Conservation (phyloP, 2,888 invertebrate genomes). For the Seladonia tumulorum region DNA sequence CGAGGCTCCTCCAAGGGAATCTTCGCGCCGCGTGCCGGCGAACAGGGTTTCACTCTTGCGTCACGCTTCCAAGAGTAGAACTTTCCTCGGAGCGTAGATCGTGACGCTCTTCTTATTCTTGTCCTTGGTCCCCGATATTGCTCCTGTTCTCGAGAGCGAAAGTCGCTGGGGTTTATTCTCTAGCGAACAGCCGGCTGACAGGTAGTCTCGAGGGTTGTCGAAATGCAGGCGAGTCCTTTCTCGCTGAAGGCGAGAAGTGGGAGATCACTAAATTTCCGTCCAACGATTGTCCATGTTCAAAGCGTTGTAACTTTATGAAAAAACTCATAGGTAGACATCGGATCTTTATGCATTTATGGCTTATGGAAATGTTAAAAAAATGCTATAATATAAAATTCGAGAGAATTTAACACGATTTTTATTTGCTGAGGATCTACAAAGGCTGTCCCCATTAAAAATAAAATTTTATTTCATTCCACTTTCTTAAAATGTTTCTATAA, state of each 20-base stretch:
- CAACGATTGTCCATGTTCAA: background rate
- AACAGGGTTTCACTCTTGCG: background rate
- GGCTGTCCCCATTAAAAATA: no score
- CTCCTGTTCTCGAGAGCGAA: background rate
- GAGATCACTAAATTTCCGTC: no score
- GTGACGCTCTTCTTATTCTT: background rate
- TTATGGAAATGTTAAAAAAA: no score
- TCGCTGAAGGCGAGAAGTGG: no score
- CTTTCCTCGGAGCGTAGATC: background rate
- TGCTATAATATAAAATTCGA: no score
- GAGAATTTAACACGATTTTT: no score
- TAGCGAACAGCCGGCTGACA: background rate
- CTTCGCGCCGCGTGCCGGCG: background rate
- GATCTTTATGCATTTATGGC: no score
- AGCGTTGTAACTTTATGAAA: background rate
- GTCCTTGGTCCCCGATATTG: background rate
- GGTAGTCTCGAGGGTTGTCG: background rate
- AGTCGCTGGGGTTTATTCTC: background rate
- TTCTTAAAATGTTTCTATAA: no score
- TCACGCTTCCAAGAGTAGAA: background rate
- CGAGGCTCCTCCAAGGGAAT: background rate
- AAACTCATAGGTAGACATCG: no score
- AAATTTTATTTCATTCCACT: no score
- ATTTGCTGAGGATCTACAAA: no score
- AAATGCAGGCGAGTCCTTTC: background rate